Percentiles rank a stretch among this genome's conserved stretches.
phyloP scores from a whole-genome alignment of 2,113 vertebrate species.

The Terrapene triunguis region DNA sequence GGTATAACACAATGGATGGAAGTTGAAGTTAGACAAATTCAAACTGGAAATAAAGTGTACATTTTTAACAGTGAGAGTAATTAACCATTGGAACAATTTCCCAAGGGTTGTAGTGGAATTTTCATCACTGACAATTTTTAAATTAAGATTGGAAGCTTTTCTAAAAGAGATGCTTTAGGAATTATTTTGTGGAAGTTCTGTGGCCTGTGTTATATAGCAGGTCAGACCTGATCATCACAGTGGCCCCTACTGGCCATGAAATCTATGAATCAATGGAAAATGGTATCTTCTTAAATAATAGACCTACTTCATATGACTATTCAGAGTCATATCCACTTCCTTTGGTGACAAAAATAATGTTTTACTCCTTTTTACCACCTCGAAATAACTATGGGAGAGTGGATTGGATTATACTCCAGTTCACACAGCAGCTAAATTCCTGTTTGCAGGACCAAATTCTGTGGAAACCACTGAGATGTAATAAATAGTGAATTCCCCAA shows the following conservation, averaged over 20 bases:
- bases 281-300: slow-evolving; percentile 9
- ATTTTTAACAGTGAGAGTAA: not conserved
- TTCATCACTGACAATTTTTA: not conserved
- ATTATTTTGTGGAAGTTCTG: not conserved
- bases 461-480: slow-evolving; percentile 36
- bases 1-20: not conserved
- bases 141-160: not conserved
- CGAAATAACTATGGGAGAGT: not conserved
- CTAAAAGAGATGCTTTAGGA: not conserved
- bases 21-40: not conserved
- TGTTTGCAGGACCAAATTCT: not conserved
- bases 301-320: not conserved
- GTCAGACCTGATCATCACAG: not conserved
- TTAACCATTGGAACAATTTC: not conserved
- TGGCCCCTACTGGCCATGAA: not conserved
- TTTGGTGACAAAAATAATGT: not conserved
- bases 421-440: not conserved
- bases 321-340: not conserved
- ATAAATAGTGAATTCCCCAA: slow-evolving; percentile 33
- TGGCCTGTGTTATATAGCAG: not conserved
- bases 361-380: not conserved
- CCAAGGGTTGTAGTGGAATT: not conserved
- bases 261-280: not conserved
- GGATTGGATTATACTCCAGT: not conserved
- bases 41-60: not conserved